These are phyloP conservation scores for Eospalax fontanierii DNA, from an alignment of 2,797 vertebrate genomes.

Conservation along the genomic window DNA sequence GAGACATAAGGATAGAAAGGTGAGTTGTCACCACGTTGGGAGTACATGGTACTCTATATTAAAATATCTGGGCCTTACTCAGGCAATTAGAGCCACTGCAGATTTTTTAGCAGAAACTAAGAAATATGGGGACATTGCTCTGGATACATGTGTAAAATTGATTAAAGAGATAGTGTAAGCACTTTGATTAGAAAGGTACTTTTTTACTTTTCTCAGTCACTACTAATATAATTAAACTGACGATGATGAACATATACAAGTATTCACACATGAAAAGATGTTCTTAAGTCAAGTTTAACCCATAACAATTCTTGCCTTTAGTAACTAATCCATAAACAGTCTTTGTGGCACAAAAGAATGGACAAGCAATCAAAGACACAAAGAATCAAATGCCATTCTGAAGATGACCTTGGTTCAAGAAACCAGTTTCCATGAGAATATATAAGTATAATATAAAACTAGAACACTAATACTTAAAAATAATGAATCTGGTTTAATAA, in stretches of 20 bases:
- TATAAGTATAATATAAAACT: conserved; percentile 70
- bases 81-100: not conserved
- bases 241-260: conserved; percentile 39
- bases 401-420: conserved; percentile 60
- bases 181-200: not conserved
- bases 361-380: conserved; percentile 15
- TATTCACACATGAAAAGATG: conserved; percentile 21
- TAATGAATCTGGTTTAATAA: conserved; percentile 50
- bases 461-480: conserved; percentile 14
- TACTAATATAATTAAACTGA: conserved; percentile 3
- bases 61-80: conserved; percentile 30
- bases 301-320: conserved; percentile 37
- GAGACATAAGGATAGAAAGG: conserved; percentile 13
- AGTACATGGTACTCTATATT: not conserved
- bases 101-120: conserved; percentile 44
- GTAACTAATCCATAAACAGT: not conserved
- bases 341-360: conserved; percentile 30
- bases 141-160: not conserved
- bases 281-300: conserved; percentile 59
- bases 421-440: conserved; percentile 26
- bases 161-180: not conserved
- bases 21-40: not conserved
- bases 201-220: conserved; percentile 14
- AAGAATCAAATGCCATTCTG: conserved; percentile 62
- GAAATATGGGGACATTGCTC: conserved; percentile 60